Evolutionary conservation across 2,797 vertebrate genomes (phyloP), one percentile per base, ranked within the genome.

Genomic region (Sternotherus odoratus): DNA sequence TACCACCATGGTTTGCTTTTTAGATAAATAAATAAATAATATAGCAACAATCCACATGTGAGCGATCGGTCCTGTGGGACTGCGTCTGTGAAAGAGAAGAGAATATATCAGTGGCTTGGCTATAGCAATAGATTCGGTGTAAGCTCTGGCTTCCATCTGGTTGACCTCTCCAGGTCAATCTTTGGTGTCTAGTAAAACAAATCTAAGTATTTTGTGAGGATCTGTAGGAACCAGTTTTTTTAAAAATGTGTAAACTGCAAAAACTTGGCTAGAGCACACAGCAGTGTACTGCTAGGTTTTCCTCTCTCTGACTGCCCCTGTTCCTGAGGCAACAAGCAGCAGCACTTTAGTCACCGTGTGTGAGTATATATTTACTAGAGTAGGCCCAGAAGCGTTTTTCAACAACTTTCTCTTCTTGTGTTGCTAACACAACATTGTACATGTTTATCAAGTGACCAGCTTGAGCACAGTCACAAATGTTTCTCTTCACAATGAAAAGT

Each of bases 281-380:
- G 78, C 10, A 9, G 83, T 51, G 85, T 63, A 8, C 89, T 82
- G 26, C 86, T 86, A 60, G 54, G 82, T 85, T 92, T 82, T 89
- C 94, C 43, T 94, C 87, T 85, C 77, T 95, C 82, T 60, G 46
- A 24, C 94, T 95, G 91, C 92, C 3, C 82, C 92, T 33, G 1
- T 95, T 94, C 94, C 92, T 91, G 86, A 96, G 88, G 91, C 93
- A 96, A 49, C 72, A 54, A 92, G 93, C 77, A 0, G 96, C 94
- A 93, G 95, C 95, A 94, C 94, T 92, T 96, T 96, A 56, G 78
- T 56, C 36, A 96, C 88, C 83, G 66, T 96, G 95, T 97, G 95
- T 95, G 94, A 96, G 95, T 96, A 96, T 93, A 95, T 96, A 96
- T 97, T 97, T 97, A 96, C 95, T 91, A 94, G 66, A 87, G 93